Conservation (phyloP, 2,888 invertebrate species). For the Therioaphis trifolii region DNA sequence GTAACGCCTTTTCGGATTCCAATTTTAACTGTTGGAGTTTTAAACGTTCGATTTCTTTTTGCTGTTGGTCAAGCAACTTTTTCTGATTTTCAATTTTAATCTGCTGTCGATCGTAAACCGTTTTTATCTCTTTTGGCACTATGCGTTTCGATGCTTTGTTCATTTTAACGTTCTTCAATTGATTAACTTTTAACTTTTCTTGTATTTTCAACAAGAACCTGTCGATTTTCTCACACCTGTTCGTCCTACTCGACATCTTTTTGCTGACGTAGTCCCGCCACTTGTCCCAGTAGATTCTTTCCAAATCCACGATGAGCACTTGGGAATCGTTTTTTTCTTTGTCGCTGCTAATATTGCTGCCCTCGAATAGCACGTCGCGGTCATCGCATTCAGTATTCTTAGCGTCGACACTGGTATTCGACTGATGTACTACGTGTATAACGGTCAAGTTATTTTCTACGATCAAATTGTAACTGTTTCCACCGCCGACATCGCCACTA, state of each 20-base stretch:
- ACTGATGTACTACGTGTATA: conserved; percentile 39
- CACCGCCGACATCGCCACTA: background rate
- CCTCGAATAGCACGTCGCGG: background rate
- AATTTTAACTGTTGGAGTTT: conserved; percentile 51
- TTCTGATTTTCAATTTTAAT: conserved; percentile 52
- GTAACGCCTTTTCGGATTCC: conserved; percentile 48
- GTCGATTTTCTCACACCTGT: conserved; percentile 28
- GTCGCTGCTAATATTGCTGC: background rate
- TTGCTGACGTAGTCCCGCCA: conserved; percentile 26
- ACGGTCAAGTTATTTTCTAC: conserved; percentile 38
- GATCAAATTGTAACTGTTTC: background rate
- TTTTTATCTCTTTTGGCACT: conserved; percentile 11
- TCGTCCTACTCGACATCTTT: background rate
- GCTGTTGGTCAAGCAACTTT: conserved; percentile 47
- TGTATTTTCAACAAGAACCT: conserved; percentile 36
- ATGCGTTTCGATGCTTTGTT: background rate
- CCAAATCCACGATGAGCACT: background rate
- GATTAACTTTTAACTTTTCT: conserved; percentile 17
- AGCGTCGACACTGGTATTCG: conserved; percentile 1
- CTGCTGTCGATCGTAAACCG: conserved; percentile 5
- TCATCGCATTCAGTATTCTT: background rate
- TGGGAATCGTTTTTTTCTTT: background rate
- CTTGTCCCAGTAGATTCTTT: conserved; percentile 48
- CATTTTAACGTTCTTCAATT: background rate
- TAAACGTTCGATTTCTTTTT: conserved; percentile 48